Base-by-base conservation (phyloP, 2,888 invertebrate genomes). In the Stenurella melanura region DNA sequence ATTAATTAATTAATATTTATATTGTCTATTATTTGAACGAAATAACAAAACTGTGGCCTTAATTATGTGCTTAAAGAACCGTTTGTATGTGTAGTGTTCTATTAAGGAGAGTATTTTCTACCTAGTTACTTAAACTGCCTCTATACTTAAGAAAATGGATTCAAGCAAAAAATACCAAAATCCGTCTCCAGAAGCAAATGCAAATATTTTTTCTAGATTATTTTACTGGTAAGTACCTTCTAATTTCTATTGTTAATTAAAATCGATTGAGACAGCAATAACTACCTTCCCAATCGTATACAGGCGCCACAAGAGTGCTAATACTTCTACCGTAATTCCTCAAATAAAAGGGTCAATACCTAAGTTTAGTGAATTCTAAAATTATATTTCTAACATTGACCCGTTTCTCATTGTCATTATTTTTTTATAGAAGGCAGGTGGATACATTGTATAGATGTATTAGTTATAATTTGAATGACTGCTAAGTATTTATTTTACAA, bases 161-260 rank as follows among this genome's bases (percentile, higher is more conserved):
- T 91, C 92, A 71, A 93, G 92, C 86, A 92, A 92, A 78, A 91
- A 91, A 82, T 89, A 92, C 78, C 91, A 92, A 73, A 92, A 92
- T 83, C 91, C 92, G 75, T 93, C 92, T 87, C 93, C 93, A 0
- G 90, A 92, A 82, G 90, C 90, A 60, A 90, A 89, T 71, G 92
- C 93, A 0, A 93, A 92, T 87, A 84, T 91, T 63, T 74, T 93
- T 17, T 93, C 93, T 7, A 92, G 91, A 88, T 86, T 93, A 80
- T 89, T 93, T 84, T 91, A 93, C 85, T 92, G 92, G 94, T 93
- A 88, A 93, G 93, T 92, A 38, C 26, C 30, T 9, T 26, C 19
- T n/a, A 1, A 17, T 50, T 26, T 30, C 26, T 64, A 64, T 73
- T 70, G 9, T 50, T 42, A 42, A 42, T 2, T 42, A 7, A 7